A percentile compares a stretch with the other conserved stretches of the same genome.
phyloP scores from a whole-genome alignment of 92 coral and sea anemone species.

The Zoanthus sansibaricus region DNA sequence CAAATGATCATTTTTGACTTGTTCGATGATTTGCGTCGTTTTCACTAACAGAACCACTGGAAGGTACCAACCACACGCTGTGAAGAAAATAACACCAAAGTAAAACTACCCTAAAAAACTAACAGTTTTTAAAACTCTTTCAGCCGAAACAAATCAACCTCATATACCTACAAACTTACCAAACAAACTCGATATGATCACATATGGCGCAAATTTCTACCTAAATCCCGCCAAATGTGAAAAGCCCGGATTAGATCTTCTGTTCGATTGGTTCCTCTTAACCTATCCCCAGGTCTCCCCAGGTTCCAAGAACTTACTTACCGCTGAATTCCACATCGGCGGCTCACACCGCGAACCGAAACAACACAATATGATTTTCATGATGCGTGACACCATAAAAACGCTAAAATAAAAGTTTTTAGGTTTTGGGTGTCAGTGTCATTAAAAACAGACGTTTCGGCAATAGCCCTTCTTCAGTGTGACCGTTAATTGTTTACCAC shows the following conservation, averaged over 20 bases:
- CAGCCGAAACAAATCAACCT: not conserved
- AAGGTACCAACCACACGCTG: slow-evolving; percentile 4
- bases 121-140: not conserved
- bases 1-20: not conserved
- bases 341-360: too few species aligned
- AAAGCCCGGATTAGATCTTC: slow-evolving; percentile 18
- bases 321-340: too few species aligned
- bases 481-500: too few species aligned
- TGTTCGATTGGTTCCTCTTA: slow-evolving; percentile 7
- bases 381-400: too few species aligned
- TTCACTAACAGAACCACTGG: not conserved
- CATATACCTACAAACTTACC: not conserved
- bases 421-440: too few species aligned
- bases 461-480: too few species aligned
- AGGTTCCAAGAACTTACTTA: not conserved
- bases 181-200: not conserved
- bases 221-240: slow-evolving; percentile 42
- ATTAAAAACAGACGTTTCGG: too few species aligned
- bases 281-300: slow-evolving; percentile 13
- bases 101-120: not conserved
- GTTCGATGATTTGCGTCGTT: not conserved
- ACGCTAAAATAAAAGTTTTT: too few species aligned
- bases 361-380: too few species aligned
- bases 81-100: not conserved
- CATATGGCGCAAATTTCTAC: slow-evolving; percentile 20